Evolutionary conservation across 1,140 invertebrate species (phyloP).

Genomic region (Parasteatoda tepidariorum): DNA sequence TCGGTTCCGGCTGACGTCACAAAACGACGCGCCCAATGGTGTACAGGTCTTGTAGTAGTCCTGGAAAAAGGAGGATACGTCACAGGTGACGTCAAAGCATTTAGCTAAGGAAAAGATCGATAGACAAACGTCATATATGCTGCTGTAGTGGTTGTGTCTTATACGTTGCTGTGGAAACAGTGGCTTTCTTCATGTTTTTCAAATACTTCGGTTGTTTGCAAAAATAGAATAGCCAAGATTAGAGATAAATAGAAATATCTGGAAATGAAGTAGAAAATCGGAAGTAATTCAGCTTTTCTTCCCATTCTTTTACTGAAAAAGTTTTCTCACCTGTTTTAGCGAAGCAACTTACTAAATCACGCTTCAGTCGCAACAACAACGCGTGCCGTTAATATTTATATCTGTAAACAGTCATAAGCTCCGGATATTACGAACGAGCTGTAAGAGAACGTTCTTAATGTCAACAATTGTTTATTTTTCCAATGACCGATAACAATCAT

Average conservation of each 20-base stretch:
- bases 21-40: conserved; percentile 45
- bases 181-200: background rate
- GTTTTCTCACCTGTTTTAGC: conserved; percentile 1
- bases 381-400: background rate
- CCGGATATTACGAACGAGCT: background rate
- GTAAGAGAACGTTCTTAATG: too few relatives aligned
- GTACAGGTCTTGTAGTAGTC: conserved; percentile 20
- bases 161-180: conserved; percentile 4
- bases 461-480: too few relatives aligned
- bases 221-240: background rate
- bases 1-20: conserved; percentile 33
- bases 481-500: too few relatives aligned
- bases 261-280: background rate
- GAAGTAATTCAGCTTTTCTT: background rate
- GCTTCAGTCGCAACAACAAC: background rate
- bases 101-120: conserved; percentile 1
- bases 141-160: conserved; percentile 19
- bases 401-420: background rate
- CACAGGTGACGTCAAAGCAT: conserved; percentile 47
- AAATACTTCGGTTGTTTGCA: conserved; percentile 6
- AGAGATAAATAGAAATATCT: conserved; percentile 10
- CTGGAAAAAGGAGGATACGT: conserved; percentile 11
- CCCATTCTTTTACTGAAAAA: background rate
- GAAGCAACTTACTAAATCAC: background rate
- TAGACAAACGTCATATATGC: background rate